Conservation (phyloP, 1,140 invertebrate genomes). For the Lordiphosa clarofinis region DNA sequence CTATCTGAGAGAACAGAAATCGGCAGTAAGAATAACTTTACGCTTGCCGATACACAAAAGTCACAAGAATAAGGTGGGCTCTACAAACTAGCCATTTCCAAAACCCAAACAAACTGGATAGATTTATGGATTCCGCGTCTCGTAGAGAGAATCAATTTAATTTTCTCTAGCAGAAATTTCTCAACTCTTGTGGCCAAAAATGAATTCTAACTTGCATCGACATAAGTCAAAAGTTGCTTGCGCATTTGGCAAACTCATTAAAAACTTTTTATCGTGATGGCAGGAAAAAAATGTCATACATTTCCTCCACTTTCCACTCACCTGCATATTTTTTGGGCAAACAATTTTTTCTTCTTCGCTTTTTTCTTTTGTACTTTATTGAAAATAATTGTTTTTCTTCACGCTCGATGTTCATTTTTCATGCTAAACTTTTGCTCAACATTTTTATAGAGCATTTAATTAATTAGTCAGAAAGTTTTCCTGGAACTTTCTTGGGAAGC, state of each 20-base stretch:
- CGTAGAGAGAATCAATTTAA: no score
- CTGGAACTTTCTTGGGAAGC: conserved; percentile 43
- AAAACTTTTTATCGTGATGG: conserved; percentile 57
- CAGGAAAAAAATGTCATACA: conserved; percentile 21
- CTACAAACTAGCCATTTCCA: no score
- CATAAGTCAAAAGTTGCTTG: conserved; percentile 11
- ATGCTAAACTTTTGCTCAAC: conserved; percentile 34
- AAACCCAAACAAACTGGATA: no score
- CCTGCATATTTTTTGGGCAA: conserved; percentile 47
- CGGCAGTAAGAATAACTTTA: no score
- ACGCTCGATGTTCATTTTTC: conserved; percentile 14
- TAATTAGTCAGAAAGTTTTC: conserved; percentile 75
- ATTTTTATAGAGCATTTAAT: conserved; percentile 77
- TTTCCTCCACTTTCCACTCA: conserved; percentile 29
- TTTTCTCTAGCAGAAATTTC: no score
- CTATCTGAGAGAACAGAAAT: no score
- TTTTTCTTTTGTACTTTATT: conserved; percentile 25
- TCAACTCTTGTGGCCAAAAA: conserved; percentile 9
- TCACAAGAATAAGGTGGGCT: no score
- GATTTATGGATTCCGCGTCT: no score
- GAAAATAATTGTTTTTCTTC: conserved; percentile 45
- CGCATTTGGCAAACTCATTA: conserved; percentile 75
- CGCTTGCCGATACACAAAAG: no score
- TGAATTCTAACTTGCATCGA: conserved; percentile 1
- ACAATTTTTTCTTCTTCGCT: conserved; percentile 26